Percentiles rank a stretch among this genome's conserved stretches.
Conservation (phyloP, 2,113 vertebrate genomes). For the Actenoides hombroni region DNA sequence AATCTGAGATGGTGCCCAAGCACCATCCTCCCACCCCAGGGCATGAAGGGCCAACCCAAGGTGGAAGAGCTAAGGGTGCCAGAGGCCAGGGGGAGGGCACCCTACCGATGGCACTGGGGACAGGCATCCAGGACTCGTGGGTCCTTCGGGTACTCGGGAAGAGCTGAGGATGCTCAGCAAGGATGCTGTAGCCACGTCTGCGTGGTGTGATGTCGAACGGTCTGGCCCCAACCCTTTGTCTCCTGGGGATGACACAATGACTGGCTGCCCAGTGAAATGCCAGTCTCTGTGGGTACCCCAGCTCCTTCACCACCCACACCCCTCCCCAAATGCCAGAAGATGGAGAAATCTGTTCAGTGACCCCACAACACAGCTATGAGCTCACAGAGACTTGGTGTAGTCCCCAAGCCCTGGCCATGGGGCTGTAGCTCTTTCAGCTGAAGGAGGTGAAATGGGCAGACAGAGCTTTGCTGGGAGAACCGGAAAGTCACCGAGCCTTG, state of each 20-base stretch:
- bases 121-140: accelerated
- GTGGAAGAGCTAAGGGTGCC: background rate
- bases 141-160: background rate
- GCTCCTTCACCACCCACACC: background rate
- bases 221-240: background rate
- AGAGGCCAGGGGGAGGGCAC: background rate
- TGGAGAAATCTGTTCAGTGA: background rate
- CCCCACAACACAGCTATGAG: accelerated
- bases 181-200: background rate
- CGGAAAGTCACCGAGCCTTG: background rate
- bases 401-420: background rate
- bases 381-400: background rate
- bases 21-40: background rate
- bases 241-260: accelerated
- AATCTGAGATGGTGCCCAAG: background rate
- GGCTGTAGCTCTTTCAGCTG: background rate
- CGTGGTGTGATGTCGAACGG: background rate
- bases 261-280: background rate
- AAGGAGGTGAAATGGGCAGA: background rate
- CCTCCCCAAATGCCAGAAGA: background rate
- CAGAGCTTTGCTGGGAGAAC: background rate
- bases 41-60: background rate
- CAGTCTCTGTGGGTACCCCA: background rate
- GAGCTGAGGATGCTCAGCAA: background rate
- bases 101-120: background rate